Conservation (phyloP, 1,140 invertebrate species). For the Anastrepha obliqua region DNA sequence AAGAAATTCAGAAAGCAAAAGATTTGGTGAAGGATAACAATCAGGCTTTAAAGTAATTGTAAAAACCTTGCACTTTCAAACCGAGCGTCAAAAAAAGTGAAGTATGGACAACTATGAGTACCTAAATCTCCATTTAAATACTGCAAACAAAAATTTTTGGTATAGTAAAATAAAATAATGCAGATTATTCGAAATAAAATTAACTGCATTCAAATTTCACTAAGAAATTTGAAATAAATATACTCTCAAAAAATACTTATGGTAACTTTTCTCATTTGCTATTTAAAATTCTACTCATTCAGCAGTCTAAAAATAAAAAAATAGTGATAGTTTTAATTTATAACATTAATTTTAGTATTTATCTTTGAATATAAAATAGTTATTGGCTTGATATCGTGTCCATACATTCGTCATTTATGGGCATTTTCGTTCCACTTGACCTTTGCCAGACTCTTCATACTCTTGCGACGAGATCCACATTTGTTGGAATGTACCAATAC, state of each 20-base stretch:
- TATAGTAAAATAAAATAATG: too few relatives aligned
- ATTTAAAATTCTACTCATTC: too few relatives aligned
- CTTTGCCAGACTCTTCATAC: conserved; percentile 95
- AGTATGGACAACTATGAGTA: too few relatives aligned
- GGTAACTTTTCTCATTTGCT: too few relatives aligned
- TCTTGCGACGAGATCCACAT: conserved; percentile 99
- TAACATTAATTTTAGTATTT: conserved; percentile 1
- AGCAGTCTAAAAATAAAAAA: too few relatives aligned
- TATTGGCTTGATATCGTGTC: neutral
- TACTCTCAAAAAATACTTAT: too few relatives aligned
- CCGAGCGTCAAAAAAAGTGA: too few relatives aligned
- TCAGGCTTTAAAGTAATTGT: neutral
- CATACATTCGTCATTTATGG: conserved; percentile 76
- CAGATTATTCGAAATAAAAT: too few relatives aligned
- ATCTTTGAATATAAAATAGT: conserved; percentile 34
- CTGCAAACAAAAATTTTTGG: too few relatives aligned
- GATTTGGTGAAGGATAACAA: conserved; percentile 32
- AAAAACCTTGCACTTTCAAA: neutral
- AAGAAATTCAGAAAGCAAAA: conserved; percentile 59
- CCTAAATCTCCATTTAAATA: too few relatives aligned
- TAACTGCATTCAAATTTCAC: too few relatives aligned
- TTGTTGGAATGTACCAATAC: conserved; percentile 96
- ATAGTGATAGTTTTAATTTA: neutral
- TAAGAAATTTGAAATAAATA: too few relatives aligned
- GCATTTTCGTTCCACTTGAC: conserved; percentile 94